Evolutionary conservation across 2,113 vertebrate species (phyloP).

Genomic region (Carassius gibelio): DNA sequence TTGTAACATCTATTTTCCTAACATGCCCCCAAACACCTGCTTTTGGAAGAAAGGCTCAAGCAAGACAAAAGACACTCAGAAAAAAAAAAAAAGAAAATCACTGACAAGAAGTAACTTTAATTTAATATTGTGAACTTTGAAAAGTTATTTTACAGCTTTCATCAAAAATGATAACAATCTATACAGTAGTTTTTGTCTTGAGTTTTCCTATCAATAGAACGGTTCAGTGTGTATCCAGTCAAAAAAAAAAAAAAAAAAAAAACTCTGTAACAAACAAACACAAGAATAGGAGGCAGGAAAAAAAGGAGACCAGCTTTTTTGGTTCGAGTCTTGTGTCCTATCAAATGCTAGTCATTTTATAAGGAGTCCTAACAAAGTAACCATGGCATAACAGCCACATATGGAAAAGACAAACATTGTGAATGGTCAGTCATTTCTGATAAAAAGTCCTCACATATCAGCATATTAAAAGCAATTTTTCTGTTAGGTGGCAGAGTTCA

Average conservation of each 20-base stretch:
- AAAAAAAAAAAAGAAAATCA: conserved; percentile 65
- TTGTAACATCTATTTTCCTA: background rate
- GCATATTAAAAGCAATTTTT: conserved; percentile 69
- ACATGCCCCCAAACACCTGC: conserved; percentile 64
- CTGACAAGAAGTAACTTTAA: conserved; percentile 99
- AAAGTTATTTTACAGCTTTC: conserved; percentile 98
- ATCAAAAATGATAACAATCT: conserved; percentile 95
- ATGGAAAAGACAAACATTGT: conserved; percentile 61
- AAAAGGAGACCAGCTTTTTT: conserved; percentile 83
- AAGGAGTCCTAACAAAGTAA: background rate
- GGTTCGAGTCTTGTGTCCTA: conserved; percentile 41
- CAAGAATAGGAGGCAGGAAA: conserved; percentile 65
- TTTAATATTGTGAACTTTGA: conserved; percentile 99
- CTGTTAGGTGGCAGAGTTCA: conserved; percentile 71
- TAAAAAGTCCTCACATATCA: conserved; percentile 59
- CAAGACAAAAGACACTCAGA: conserved; percentile 33
- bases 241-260: conserved; percentile 65
- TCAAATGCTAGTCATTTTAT: conserved; percentile 17
- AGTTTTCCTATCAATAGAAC: conserved; percentile 78
- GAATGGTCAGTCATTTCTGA: conserved; percentile 63
- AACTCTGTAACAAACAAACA: background rate
- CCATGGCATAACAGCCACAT: conserved; percentile 65
- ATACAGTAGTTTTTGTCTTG: conserved; percentile 95
- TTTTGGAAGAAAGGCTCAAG: conserved; percentile 78
- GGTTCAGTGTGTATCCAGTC: conserved; percentile 89